Conservation (phyloP, 2,888 invertebrate genomes). For the Lepidocyrtoides sp. region DNA sequence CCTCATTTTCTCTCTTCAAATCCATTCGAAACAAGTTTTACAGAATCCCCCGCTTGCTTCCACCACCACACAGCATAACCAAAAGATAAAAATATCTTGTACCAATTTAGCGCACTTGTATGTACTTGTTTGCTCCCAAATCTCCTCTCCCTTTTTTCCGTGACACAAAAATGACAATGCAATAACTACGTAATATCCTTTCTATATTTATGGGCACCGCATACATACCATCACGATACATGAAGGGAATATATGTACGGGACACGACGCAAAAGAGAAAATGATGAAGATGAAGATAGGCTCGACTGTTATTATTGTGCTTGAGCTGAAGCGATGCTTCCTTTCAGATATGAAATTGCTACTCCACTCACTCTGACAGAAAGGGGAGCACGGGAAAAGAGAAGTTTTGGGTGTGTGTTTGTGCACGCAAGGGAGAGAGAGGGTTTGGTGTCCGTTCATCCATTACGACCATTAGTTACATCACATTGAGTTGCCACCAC, state of each 20-base stretch:
- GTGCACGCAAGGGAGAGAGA: neutral
- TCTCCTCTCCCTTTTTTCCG: neutral
- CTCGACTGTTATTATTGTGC: neutral
- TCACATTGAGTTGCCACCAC: conserved; percentile 20
- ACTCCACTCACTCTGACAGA: neutral
- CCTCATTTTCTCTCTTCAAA: conserved; percentile 26
- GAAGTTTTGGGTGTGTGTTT: neutral
- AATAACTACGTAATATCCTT: conserved; percentile 18
- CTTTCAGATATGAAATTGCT: neutral
- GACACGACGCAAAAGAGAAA: too few species aligned
- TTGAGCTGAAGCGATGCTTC: neutral
- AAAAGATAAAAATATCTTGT: conserved; percentile 8
- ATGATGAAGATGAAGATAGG: conserved; percentile 13
- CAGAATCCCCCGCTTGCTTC: neutral
- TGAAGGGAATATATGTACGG: too few species aligned
- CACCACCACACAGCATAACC: neutral
- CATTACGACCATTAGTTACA: conserved; percentile 55
- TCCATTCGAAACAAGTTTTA: conserved; percentile 24
- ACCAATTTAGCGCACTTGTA: neutral
- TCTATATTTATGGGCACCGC: conserved; percentile 1
- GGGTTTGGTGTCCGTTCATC: conserved; percentile 25
- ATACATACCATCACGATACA: too few species aligned
- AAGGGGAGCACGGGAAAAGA: neutral
- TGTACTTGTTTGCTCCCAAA: neutral
- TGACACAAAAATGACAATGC: conserved; percentile 41